phyloP scores from a whole-genome alignment of 2,113 vertebrate species.

The Zosterops hypoxanthus region DNA sequence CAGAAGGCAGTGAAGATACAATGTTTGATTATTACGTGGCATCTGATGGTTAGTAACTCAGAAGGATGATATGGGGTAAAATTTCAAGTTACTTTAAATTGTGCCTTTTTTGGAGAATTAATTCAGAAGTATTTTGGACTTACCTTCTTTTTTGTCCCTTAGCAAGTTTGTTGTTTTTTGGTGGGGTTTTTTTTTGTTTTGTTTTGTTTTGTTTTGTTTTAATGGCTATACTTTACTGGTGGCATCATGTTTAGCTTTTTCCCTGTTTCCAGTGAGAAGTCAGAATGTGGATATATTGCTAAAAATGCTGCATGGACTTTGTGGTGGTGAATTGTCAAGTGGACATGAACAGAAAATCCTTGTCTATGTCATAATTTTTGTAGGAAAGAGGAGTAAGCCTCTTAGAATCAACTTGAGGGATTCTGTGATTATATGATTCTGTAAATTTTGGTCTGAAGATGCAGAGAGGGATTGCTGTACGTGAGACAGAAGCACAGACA shows the following conservation, averaged over 20 bases:
- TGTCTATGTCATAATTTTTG: not conserved
- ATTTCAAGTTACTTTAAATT: not conserved
- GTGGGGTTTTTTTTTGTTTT: not conserved
- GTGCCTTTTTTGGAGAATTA: not conserved
- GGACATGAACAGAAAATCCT: not conserved
- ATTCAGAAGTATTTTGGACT: not conserved
- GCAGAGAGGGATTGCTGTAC: not conserved
- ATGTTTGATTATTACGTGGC: constrained; percentile 91
- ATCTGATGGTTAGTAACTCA: constrained; percentile 77
- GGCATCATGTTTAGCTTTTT: not conserved
- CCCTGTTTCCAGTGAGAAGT: not conserved
- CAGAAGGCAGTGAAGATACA: constrained; percentile 75
- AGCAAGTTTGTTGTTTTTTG: too few relatives aligned
- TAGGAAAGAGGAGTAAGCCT: not conserved
- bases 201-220: not conserved
- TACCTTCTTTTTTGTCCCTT: not conserved
- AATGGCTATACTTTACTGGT: not conserved
- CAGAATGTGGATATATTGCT: not conserved
- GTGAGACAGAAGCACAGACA: not conserved
- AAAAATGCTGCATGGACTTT: not conserved
- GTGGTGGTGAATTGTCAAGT: not conserved
- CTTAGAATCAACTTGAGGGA: not conserved
- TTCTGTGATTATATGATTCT: not conserved
- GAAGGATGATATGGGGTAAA: not conserved
- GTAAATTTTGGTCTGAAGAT: not conserved